phyloP scores from a whole-genome alignment of 2,797 vertebrate species.

The Phalloptychus januarius region DNA sequence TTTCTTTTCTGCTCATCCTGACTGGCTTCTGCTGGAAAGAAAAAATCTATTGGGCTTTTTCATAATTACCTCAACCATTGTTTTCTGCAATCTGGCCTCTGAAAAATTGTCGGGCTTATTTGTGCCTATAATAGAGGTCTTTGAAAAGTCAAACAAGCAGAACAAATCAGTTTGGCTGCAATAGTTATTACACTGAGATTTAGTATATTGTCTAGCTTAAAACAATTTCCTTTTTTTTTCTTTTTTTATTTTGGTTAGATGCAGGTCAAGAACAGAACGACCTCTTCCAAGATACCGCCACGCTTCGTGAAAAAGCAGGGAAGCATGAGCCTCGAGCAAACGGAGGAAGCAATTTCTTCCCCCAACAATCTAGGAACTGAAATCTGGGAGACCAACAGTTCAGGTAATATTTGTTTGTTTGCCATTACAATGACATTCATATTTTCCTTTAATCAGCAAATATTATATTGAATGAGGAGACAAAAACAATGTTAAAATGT shows the following conservation, averaged over 20 bases:
- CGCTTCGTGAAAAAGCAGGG: constrained; percentile 97
- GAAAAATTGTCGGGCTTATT: not conserved
- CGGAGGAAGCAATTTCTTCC: constrained; percentile 86
- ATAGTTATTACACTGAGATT: not conserved
- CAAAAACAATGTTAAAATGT: not conserved
- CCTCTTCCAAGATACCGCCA: constrained; percentile 94
- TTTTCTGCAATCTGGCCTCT: not conserved
- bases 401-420: constrained; percentile 75
- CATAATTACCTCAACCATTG: not conserved
- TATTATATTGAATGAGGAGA: not conserved
- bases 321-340: constrained; percentile 88
- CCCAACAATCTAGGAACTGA: constrained; percentile 92
- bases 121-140: not conserved
- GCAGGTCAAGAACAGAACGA: constrained; percentile 85
- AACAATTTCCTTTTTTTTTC: not conserved
- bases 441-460: not conserved
- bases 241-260: constrained; percentile 72
- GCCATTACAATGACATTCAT: not conserved
- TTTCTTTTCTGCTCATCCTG: not conserved
- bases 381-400: constrained; percentile 96
- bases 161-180: not conserved
- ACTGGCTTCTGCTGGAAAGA: not conserved
- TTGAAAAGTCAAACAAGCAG: not conserved
- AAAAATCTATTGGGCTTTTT: not conserved
- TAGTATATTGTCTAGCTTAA: not conserved